phyloP scores from a whole-genome alignment of 2,888 invertebrate genomes.

The Nudaria mundana region DNA sequence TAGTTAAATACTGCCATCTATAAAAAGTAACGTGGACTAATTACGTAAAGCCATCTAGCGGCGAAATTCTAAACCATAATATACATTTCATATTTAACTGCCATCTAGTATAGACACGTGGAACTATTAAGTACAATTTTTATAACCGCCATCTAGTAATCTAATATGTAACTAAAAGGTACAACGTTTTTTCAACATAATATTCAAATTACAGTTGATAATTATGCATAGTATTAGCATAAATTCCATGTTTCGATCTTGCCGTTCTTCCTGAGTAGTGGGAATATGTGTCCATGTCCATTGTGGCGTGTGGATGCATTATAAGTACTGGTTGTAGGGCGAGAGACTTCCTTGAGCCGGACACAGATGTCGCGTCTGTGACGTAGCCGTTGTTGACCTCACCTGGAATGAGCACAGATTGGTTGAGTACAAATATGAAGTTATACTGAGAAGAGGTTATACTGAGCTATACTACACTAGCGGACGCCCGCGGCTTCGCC shows the following conservation, averaged over 20 bases:
- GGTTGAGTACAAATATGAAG: background rate
- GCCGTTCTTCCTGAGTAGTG: slow-evolving; percentile 89
- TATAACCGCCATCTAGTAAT: background rate
- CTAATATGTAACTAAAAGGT: slow-evolving; percentile 1
- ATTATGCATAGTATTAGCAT: slow-evolving; percentile 86
- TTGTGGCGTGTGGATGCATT: slow-evolving; percentile 85
- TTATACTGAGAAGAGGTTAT: background rate
- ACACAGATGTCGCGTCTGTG: slow-evolving; percentile 91
- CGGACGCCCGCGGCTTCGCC: too few relatives aligned
- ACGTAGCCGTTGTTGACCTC: slow-evolving; percentile 94
- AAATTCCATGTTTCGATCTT: slow-evolving; percentile 82
- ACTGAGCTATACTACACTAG: too few relatives aligned
- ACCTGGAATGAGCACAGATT: slow-evolving; percentile 76
- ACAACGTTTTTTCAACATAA: background rate
- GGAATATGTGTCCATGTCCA: slow-evolving; percentile 87
- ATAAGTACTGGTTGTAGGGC: slow-evolving; percentile 93
- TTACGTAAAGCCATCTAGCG: slow-evolving; percentile 3
- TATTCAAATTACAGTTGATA: slow-evolving; percentile 79
- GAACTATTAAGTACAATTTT: slow-evolving; percentile 1
- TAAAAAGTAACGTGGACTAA: slow-evolving; percentile 13
- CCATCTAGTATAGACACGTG: slow-evolving; percentile 4
- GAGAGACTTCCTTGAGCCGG: slow-evolving; percentile 92
- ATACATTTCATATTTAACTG: background rate
- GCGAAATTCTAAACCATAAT: slow-evolving; percentile 2
- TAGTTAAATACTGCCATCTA: slow-evolving; percentile 6